These are phyloP conservation scores for Xerus inauris DNA, from an alignment of 2,113 vertebrate genomes.

Conservation along the genomic window DNA sequence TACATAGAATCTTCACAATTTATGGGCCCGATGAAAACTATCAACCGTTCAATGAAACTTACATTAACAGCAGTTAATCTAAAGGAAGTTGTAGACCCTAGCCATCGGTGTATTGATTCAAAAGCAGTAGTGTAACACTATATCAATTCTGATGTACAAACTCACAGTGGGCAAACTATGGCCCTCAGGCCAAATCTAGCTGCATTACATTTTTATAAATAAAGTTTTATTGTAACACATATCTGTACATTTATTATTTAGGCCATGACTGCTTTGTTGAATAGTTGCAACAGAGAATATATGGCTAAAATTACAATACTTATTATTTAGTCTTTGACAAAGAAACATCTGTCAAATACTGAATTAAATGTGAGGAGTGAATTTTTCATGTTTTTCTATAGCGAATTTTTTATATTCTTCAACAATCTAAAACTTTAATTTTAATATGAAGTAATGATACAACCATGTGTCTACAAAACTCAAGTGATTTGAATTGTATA, in stretches of 20 bases:
- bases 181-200: background rate
- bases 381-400: background rate
- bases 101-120: background rate
- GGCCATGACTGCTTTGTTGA: background rate
- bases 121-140: background rate
- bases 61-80: background rate
- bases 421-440: background rate
- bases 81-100: background rate
- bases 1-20: background rate
- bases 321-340: background rate
- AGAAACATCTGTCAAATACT: background rate
- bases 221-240: background rate
- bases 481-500: background rate
- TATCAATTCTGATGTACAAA: background rate
- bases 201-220: background rate
- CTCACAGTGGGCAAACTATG: background rate
- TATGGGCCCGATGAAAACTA: background rate
- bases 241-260: background rate
- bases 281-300: background rate
- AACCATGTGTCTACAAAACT: background rate
- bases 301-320: background rate
- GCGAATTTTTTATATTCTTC: background rate
- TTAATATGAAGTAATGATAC: constrained; percentile 2
- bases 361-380: background rate
- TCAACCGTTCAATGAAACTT: background rate